Conservation (phyloP, 2,113 vertebrate genomes). For the Trichechus manatus region DNA sequence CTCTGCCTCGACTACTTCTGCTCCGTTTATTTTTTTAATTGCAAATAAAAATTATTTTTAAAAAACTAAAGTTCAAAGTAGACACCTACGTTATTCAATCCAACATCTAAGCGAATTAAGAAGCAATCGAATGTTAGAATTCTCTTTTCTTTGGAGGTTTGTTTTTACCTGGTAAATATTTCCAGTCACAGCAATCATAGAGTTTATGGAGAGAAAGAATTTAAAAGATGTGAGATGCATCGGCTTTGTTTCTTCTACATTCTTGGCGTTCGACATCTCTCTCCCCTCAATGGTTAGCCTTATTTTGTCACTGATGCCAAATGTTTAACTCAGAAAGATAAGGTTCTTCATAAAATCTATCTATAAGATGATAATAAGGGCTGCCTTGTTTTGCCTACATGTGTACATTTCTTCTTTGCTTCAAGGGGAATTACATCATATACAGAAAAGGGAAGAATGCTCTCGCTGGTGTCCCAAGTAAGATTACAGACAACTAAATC, state of each 20-base stretch:
- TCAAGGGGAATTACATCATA: background rate
- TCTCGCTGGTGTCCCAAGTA: background rate
- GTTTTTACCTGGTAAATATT: background rate
- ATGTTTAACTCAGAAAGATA: background rate
- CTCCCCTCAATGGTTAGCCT: background rate
- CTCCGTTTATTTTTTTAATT: background rate
- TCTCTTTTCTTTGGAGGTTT: background rate
- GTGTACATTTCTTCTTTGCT: background rate
- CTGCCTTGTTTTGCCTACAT: background rate
- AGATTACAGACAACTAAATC: conserved; percentile 36
- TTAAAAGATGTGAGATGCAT: accelerated
- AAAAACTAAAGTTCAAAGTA: background rate
- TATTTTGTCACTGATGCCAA: background rate
- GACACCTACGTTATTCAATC: background rate
- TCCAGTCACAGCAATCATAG: background rate
- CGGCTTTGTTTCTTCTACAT: background rate
- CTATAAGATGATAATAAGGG: background rate
- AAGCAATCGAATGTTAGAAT: background rate
- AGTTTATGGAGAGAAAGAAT: background rate
- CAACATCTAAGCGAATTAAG: background rate
- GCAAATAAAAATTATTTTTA: background rate
- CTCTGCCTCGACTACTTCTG: background rate
- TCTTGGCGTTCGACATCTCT: background rate
- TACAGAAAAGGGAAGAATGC: background rate
- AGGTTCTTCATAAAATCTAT: background rate